Base-by-base conservation (phyloP, 2,113 vertebrate genomes). In the Todiramphus saurophagus region DNA sequence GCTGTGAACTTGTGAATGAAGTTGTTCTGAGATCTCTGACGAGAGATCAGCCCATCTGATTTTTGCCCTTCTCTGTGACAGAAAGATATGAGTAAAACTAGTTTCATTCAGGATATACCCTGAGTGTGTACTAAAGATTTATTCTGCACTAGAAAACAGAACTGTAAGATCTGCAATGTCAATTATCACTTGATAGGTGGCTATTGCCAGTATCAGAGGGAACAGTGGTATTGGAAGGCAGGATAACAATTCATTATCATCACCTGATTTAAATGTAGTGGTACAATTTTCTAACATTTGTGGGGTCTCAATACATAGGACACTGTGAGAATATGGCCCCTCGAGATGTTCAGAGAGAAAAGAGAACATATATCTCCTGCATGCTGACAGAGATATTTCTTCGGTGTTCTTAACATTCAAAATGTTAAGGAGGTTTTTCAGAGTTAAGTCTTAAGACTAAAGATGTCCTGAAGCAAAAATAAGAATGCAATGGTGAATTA, bases 401-500 rank as follows among this genome's bases (percentile, higher is more conserved):
- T 91, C 46, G 80, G 59, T 6, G 28, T 93, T 41, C 46, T 90
- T 88, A 95, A 56, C 11, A 86, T 93, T 88, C 62, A 86, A 62
- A 88, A 78, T 90, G 11, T 46, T 91, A 55, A 94, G 55, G 55
- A 91, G 17, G 6, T 64, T 93, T 94, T 94, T 51, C 60, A 59
- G 69, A 84, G 63, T 74, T 1, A 4, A 90, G 31, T 41, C 51
- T 93, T 90, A 64, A 43, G 48, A 83, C 28, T 80, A 88, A 90
- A 95, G 63, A 93, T 83, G 18, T 83, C 88, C 75, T 68, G 56
- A 94, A 93, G 96, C 72, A 88, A 88, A 96, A 88, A 58, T 67
- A 86, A 86, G 84, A 90, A 80, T 60, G 82, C 39, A 93, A 39
- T 86, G 93, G 75, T 92, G 90, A 90, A 96, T 95, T 97, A 96